Conservation (phyloP, 2,888 invertebrate species). For the Harpalus rubripes region DNA sequence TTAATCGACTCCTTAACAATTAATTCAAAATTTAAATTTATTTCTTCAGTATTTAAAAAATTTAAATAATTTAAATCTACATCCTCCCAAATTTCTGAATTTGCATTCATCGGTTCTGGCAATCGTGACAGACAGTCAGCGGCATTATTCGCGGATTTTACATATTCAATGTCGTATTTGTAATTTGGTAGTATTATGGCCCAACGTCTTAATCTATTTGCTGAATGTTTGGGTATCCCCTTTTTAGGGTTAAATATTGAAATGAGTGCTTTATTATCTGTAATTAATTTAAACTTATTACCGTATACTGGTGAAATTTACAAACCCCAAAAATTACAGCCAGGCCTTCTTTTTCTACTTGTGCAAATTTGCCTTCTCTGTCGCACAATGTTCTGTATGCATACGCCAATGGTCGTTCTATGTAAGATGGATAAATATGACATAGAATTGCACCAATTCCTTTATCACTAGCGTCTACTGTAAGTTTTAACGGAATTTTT, state of each 20-base stretch:
- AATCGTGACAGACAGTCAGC: neutral
- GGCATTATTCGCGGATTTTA: neutral
- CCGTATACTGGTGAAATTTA: conserved; percentile 73
- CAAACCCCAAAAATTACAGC: conserved; percentile 71
- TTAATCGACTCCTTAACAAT: neutral
- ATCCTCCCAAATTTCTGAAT: neutral
- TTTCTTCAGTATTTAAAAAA: too few relatives aligned
- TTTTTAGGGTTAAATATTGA: conserved; percentile 65
- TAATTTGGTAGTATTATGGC: neutral
- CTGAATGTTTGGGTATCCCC: neutral
- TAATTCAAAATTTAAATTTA: too few relatives aligned
- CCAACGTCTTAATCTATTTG: neutral
- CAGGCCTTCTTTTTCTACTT: conserved; percentile 71
- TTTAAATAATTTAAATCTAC: neutral
- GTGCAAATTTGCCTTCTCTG: conserved; percentile 67
- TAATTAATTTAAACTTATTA: conserved; percentile 70
- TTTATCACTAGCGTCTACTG: conserved; percentile 66
- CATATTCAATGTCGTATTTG: neutral
- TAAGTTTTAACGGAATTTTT: conserved; percentile 62
- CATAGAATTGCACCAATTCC: conserved; percentile 65
- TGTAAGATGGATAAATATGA: conserved; percentile 46
- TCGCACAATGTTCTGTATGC: neutral
- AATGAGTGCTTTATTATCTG: conserved; percentile 72
- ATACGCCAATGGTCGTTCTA: conserved; percentile 70
- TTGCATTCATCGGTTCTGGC: neutral